phyloP scores from a whole-genome alignment of 2,113 vertebrate genomes.

The Cinclus cinclus region DNA sequence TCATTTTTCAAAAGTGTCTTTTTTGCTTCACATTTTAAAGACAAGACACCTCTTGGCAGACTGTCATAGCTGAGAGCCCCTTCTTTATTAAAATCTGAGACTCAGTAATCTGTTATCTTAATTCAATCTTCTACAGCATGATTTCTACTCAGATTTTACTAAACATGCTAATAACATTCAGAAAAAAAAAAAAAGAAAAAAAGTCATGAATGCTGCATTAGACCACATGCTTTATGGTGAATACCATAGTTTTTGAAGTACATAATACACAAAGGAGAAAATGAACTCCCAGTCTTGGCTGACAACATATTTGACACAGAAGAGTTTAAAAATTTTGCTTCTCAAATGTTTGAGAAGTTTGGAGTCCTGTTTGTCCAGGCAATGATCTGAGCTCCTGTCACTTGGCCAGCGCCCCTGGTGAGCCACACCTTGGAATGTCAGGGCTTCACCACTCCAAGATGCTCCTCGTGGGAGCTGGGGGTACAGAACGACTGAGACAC shows the following conservation, averaged over 20 bases:
- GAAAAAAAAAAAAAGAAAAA: not conserved
- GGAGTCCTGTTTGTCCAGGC: not conserved
- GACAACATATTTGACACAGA: not conserved
- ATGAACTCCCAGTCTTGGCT: not conserved
- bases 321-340: not conserved
- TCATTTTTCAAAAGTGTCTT: not conserved
- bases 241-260: not conserved
- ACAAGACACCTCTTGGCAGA: not conserved
- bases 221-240: not conserved
- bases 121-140: not conserved
- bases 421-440: not conserved
- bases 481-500: too few species aligned
- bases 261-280: not conserved
- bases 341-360: not conserved
- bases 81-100: not conserved
- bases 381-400: not conserved
- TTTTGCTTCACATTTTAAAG: not conserved
- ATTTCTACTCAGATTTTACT: not conserved
- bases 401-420: rapidly evolving
- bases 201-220: not conserved
- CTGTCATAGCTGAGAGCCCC: not conserved
- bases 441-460: not conserved
- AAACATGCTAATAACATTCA: not conserved
- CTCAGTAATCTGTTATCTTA: not conserved
- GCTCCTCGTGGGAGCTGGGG: not conserved